Percentiles rank a stretch among this genome's conserved stretches.
phyloP scores from a whole-genome alignment of 2,113 vertebrate genomes.

The Symphodus melops region DNA sequence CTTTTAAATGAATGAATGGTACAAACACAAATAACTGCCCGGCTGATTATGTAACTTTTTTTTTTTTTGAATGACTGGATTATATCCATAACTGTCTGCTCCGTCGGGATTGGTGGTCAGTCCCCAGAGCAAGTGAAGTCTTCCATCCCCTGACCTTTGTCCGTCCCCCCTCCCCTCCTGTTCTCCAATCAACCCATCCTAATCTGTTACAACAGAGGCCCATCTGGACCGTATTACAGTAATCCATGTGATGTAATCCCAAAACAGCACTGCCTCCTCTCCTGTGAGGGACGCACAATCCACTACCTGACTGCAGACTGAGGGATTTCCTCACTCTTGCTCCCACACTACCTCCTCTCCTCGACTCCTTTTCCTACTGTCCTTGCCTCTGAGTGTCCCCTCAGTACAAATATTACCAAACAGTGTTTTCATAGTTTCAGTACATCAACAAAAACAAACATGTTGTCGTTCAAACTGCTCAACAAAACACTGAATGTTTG shows the following conservation, averaged over 20 bases:
- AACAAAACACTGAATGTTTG: conserved; percentile 13
- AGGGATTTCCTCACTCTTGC: conserved; percentile 32
- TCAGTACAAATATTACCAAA: conserved; percentile 16
- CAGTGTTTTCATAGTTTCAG: background rate
- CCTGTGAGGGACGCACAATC: conserved; percentile 24
- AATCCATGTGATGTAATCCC: conserved; percentile 81
- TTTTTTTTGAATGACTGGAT: background rate
- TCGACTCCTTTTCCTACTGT: background rate
- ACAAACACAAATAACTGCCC: background rate
- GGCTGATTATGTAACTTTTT: background rate
- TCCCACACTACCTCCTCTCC: background rate
- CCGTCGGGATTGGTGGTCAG: conserved; percentile 22
- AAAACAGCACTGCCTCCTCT: conserved; percentile 61
- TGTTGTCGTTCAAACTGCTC: background rate
- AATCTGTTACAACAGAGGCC: conserved; percentile 76
- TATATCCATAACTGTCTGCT: background rate
- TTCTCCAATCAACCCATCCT: conserved; percentile 73
- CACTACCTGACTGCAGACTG: conserved; percentile 47
- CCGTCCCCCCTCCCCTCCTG: conserved; percentile 21
- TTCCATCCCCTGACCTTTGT: conserved; percentile 59
- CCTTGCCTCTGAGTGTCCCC: background rate
- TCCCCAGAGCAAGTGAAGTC: conserved; percentile 35
- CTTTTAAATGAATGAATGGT: background rate
- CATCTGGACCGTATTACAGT: conserved; percentile 79
- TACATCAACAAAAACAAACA: conserved; percentile 20